phyloP scores from a whole-genome alignment of 2,113 vertebrate species.

The Carassius gibelio region DNA sequence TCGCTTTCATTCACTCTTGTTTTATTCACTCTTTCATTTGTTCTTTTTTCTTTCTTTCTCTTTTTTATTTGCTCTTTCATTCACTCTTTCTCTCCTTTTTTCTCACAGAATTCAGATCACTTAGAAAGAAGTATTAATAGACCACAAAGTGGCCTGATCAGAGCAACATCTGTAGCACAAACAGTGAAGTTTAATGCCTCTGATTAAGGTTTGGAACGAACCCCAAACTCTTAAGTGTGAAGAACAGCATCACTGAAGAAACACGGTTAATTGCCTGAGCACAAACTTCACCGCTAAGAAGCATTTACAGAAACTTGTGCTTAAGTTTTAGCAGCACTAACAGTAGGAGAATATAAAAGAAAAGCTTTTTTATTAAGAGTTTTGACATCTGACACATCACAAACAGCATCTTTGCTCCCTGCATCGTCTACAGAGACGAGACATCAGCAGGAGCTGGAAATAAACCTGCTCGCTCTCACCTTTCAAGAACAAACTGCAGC shows the following conservation, averaged over 20 bases:
- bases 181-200: slow-evolving; percentile 2
- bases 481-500: slow-evolving; percentile 28
- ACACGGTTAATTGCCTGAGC: neutral
- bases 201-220: neutral
- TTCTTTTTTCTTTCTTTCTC: too few species aligned
- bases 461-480: slow-evolving; percentile 44
- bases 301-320: slow-evolving; percentile 28
- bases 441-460: slow-evolving; percentile 46
- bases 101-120: neutral
- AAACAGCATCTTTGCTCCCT: slow-evolving; percentile 39
- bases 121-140: neutral
- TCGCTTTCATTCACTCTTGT: too few species aligned
- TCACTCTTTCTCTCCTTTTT: too few species aligned
- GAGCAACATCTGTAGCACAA: neutral
- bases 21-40: too few species aligned
- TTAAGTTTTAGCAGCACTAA: slow-evolving; percentile 21
- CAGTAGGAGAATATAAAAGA: neutral
- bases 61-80: too few species aligned
- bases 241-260: neutral
- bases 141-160: neutral
- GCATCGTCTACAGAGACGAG: slow-evolving; percentile 17
- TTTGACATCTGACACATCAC: slow-evolving; percentile 42
- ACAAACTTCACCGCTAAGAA: slow-evolving; percentile 2
- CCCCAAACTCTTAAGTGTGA: neutral
- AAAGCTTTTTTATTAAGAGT: slow-evolving; percentile 33